Conservation (phyloP, 2,888 invertebrate species). For the Endotricha flammealis region DNA sequence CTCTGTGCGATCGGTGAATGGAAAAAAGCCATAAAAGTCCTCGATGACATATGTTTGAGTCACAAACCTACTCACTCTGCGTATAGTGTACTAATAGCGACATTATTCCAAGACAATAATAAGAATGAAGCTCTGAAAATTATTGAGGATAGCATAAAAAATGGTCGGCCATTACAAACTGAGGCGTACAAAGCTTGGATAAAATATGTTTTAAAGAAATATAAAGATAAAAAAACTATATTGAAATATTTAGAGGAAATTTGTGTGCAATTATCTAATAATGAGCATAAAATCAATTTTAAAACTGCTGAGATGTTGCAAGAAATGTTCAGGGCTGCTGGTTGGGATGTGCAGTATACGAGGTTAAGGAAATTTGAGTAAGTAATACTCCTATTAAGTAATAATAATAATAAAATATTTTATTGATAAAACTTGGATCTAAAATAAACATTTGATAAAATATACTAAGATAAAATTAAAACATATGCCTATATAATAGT, state of each 20-base stretch:
- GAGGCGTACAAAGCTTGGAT: constrained; percentile 75
- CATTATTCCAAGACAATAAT: constrained; percentile 79
- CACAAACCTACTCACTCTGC: constrained; percentile 59
- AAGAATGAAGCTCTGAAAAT: constrained; percentile 79
- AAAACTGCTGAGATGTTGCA: constrained; percentile 42
- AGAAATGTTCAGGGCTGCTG: constrained; percentile 39
- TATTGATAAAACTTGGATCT: too few relatives aligned
- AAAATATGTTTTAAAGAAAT: constrained; percentile 56
- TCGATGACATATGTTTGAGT: constrained; percentile 77
- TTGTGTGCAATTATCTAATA: constrained; percentile 71
- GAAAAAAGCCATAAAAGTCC: constrained; percentile 78
- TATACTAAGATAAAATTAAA: too few relatives aligned
- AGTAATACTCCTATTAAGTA: too few relatives aligned
- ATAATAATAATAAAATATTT: too few relatives aligned
- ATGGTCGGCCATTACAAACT: constrained; percentile 58
- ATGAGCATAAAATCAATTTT: constrained; percentile 51
- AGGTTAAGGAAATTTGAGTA: constrained; percentile 50
- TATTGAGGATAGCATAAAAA: constrained; percentile 73
- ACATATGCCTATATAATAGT: too few relatives aligned
- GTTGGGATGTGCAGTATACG: constrained; percentile 49
- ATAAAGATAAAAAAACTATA: constrained; percentile 46
- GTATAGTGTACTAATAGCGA: constrained; percentile 73
- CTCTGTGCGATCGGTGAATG: constrained; percentile 82
- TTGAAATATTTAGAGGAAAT: constrained; percentile 74
- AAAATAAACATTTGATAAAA: too few relatives aligned